phyloP scores from a whole-genome alignment of 2,797 vertebrate genomes.

The Pampus argenteus region DNA sequence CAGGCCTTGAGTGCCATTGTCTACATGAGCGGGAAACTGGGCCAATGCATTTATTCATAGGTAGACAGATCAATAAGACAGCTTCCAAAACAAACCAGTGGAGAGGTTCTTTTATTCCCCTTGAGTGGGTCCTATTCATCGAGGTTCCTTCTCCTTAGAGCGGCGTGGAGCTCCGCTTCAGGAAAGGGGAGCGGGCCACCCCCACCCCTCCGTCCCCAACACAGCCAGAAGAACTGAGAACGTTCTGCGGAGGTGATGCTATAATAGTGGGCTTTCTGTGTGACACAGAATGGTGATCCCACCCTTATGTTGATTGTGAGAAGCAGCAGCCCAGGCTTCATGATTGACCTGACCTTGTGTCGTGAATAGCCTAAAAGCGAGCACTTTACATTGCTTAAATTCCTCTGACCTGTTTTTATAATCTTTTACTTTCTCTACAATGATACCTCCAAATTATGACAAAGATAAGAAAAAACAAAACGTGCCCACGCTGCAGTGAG shows the following conservation, averaged over 20 bases:
- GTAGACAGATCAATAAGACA: conserved; percentile 85
- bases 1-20: conserved; percentile 81
- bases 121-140: conserved; percentile 79
- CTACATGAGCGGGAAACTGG: conserved; percentile 69
- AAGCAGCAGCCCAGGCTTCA: conserved; percentile 59
- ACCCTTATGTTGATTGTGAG: conserved; percentile 68
- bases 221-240: conserved; percentile 63
- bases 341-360: conserved; percentile 74
- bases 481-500: conserved; percentile 15
- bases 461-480: conserved; percentile 32
- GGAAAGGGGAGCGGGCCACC: conserved; percentile 40
- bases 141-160: conserved; percentile 66
- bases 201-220: conserved; percentile 42
- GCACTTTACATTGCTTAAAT: conserved; percentile 61
- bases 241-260: conserved; percentile 68
- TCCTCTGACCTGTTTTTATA: conserved; percentile 48
- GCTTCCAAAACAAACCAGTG: conserved; percentile 86
- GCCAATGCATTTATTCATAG: conserved; percentile 77
- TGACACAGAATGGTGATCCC: conserved; percentile 68
- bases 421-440: conserved; percentile 22
- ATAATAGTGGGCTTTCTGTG: conserved; percentile 74
- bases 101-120: conserved; percentile 81
- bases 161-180: conserved; percentile 62
- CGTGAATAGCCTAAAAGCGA: conserved; percentile 61
- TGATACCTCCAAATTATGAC: conserved; percentile 28